These are phyloP conservation scores for Acanthisitta chloris DNA, from an alignment of 2,113 vertebrate genomes.

Conservation along the genomic window DNA sequence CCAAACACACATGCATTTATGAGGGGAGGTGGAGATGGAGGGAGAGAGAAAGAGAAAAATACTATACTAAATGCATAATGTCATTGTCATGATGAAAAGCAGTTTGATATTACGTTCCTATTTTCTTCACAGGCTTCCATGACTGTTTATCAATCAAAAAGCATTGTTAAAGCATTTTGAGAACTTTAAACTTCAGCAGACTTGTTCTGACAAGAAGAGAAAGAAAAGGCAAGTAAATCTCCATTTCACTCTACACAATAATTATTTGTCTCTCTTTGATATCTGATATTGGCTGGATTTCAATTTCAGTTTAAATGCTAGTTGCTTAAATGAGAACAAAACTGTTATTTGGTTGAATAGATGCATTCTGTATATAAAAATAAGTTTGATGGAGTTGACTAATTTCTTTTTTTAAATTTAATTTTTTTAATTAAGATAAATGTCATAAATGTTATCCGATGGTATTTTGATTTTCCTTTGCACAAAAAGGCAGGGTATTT, in stretches of 20 bases:
- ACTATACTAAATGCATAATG: background rate
- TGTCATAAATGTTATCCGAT: background rate
- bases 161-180: conserved; percentile 8
- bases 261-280: background rate
- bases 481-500: background rate
- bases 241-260: background rate
- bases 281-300: background rate
- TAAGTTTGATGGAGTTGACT: background rate
- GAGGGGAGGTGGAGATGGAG: background rate
- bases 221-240: background rate
- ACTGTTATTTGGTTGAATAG: background rate
- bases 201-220: conserved; percentile 8
- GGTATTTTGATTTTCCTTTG: background rate
- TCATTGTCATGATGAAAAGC: background rate
- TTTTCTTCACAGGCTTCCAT: background rate
- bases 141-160: background rate
- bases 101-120: background rate
- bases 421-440: background rate
- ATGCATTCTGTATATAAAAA: background rate
- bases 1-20: background rate
- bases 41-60: background rate
- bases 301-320: background rate
- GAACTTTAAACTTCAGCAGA: background rate
- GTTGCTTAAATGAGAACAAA: background rate
- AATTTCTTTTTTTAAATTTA: background rate